phyloP scores from a whole-genome alignment of 2,797 vertebrate genomes.

The Nannoperca obscura region DNA sequence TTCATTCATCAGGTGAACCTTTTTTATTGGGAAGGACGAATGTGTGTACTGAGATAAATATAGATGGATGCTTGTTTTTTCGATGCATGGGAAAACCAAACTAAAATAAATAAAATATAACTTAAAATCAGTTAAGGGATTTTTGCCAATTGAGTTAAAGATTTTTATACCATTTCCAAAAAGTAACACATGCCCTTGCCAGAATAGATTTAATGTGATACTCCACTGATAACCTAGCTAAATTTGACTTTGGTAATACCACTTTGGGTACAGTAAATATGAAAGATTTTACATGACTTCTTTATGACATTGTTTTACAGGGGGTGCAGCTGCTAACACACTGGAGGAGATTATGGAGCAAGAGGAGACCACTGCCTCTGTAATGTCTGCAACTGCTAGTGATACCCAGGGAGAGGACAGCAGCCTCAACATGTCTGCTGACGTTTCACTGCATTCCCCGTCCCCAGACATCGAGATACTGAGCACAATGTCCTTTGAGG shows the following conservation, averaged over 20 bases:
- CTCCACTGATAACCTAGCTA: not conserved
- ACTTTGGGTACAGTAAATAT: not conserved
- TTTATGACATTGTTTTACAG: constrained; percentile 62
- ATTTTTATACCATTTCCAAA: not conserved
- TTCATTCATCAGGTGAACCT: constrained; percentile 41
- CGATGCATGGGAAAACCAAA: not conserved
- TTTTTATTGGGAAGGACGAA: constrained; percentile 3
- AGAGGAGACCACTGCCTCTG: constrained; percentile 84
- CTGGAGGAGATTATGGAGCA: constrained; percentile 93
- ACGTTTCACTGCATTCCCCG: constrained; percentile 75
- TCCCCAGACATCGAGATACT: constrained; percentile 74
- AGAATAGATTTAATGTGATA: not conserved
- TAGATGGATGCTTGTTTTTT: not conserved
- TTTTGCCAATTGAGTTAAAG: not conserved
- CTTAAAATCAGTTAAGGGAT: not conserved
- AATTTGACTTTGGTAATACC: not conserved
- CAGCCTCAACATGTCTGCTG: constrained; percentile 75
- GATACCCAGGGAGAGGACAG: constrained; percentile 74
- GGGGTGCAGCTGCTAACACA: constrained; percentile 75
- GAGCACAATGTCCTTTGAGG: constrained; percentile 63
- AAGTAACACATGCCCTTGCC: not conserved
- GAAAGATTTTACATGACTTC: not conserved
- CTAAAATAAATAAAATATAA: not conserved
- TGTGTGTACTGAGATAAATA: constrained; percentile 26
- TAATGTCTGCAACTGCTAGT: constrained; percentile 59